phyloP scores from a whole-genome alignment of 2,888 invertebrate species.

The Ichneumon xanthorius region DNA sequence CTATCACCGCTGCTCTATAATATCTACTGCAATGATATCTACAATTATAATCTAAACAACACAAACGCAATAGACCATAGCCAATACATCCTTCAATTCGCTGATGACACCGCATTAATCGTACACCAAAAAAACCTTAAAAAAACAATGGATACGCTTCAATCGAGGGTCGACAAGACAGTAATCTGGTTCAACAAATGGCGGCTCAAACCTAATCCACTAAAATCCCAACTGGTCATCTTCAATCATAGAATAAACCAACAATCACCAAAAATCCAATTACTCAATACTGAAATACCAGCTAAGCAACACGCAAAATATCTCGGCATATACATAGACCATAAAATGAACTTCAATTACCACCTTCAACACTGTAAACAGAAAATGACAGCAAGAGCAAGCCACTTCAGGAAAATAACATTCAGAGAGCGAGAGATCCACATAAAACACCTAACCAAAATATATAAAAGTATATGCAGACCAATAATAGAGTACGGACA shows the following conservation, averaged over 20 bases:
- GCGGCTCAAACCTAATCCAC: no score
- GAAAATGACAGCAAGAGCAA: not conserved
- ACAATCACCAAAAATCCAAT: no score
- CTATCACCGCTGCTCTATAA: conserved; percentile 43
- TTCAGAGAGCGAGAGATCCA: not conserved
- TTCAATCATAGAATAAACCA: no score
- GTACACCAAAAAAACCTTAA: conserved; percentile 2
- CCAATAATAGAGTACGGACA: no score
- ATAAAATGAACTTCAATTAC: conserved; percentile 3
- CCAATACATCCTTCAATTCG: conserved; percentile 38
- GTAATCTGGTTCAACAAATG: conserved; percentile 10
- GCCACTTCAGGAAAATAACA: not conserved
- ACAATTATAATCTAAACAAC: conserved; percentile 25
- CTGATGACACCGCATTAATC: conserved; percentile 41
- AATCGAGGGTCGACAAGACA: not conserved
- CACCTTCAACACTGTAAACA: not conserved
- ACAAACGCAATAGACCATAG: not conserved
- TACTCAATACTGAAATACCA: no score
- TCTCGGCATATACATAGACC: no score
- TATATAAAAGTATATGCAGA: no score
- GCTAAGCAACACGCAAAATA: no score
- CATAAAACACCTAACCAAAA: conserved; percentile 5
- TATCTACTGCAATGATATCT: conserved; percentile 39
- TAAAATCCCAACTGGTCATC: no score
- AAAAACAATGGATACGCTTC: not conserved